Evolutionary conservation across 2,888 invertebrate species (phyloP).

Genomic region (Drosophila antonietae): DNA sequence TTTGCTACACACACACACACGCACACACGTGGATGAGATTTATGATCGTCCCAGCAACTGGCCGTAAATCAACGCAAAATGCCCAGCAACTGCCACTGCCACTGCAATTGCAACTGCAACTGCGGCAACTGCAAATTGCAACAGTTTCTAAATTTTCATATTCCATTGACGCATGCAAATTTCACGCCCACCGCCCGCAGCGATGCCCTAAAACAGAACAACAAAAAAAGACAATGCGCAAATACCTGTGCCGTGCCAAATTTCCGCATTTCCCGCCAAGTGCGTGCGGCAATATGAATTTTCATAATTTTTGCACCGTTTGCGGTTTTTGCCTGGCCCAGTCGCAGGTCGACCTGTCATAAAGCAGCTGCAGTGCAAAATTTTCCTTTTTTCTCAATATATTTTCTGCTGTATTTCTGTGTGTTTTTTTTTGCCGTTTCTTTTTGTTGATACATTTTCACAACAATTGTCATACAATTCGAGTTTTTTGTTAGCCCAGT

Average conservation of each 20-base stretch:
- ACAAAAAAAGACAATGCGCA: constrained; percentile 3
- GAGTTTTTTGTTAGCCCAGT: constrained; percentile 38
- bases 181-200: constrained; percentile 66
- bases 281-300: constrained; percentile 78
- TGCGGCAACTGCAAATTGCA: constrained; percentile 52
- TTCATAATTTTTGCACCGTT: constrained; percentile 78
- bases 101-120: constrained; percentile 17
- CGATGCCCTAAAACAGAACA: constrained; percentile 23
- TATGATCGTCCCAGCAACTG: constrained; percentile 49
- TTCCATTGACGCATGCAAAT: constrained; percentile 75
- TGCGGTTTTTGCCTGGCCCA: constrained; percentile 60
- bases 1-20: constrained; percentile 55
- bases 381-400: constrained; percentile 9
- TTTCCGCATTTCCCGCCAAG: constrained; percentile 57
- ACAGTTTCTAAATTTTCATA: constrained; percentile 57
- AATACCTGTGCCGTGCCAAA: constrained; percentile 57
- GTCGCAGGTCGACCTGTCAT: constrained; percentile 49
- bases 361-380: constrained; percentile 63
- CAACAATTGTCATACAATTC: constrained; percentile 51
- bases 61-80: constrained; percentile 64
- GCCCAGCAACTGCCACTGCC: constrained; percentile 17
- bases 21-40: constrained; percentile 46
- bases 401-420: not conserved
- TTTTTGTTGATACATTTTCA: constrained; percentile 43
- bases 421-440: not conserved